Evolutionary conservation across 2,113 vertebrate genomes (phyloP).

Genomic region (Centropristis striata): DNA sequence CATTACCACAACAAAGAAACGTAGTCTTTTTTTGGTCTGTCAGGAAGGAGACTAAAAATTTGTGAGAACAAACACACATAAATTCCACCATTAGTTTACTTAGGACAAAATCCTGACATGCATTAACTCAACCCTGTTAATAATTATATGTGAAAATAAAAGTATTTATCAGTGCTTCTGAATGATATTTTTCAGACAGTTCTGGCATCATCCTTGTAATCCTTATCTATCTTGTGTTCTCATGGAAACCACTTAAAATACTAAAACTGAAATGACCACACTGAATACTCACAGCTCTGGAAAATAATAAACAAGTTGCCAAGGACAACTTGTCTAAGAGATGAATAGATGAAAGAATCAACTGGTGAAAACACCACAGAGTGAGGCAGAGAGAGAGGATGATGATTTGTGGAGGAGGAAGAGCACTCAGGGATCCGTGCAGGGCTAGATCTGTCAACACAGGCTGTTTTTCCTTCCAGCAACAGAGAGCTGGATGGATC

Average conservation of each 20-base stretch:
- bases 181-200: background rate
- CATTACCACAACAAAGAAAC: conserved; percentile 51
- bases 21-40: conserved; percentile 1
- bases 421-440: background rate
- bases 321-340: conserved; percentile 13
- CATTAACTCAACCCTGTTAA: background rate
- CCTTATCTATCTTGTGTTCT: conserved; percentile 41
- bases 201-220: conserved; percentile 16
- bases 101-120: background rate
- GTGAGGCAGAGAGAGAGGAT: background rate
- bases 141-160: background rate
- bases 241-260: conserved; percentile 61
- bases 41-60: conserved; percentile 15
- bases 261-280: conserved; percentile 26
- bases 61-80: background rate
- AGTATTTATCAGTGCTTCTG: background rate
- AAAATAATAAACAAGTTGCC: conserved; percentile 13
- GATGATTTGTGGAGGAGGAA: conserved; percentile 1
- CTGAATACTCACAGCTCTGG: conserved; percentile 7
- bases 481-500: background rate
- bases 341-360: conserved; percentile 30
- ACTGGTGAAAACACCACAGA: background rate
- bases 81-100: background rate
- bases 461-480: background rate
- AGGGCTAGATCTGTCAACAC: conserved; percentile 1